Evolutionary conservation across 2,888 invertebrate species (phyloP).

Genomic region (Hyppa rectilinea): DNA sequence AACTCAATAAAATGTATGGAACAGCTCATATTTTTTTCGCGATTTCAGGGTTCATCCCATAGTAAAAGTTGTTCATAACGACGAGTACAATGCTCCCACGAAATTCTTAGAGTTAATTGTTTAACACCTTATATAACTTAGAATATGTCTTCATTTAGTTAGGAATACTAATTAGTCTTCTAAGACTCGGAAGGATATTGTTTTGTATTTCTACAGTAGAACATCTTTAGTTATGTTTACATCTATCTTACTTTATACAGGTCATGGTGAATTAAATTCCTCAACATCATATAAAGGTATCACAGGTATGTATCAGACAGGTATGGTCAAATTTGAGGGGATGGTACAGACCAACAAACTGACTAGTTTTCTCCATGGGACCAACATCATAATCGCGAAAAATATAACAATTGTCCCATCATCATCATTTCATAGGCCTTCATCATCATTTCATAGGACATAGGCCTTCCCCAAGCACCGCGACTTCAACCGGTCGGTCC

Average conservation of each 20-base stretch:
- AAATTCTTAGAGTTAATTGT: no score
- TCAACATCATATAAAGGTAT: not conserved
- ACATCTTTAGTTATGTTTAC: not conserved
- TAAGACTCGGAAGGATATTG: not conserved
- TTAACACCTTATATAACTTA: slow-evolving; percentile 13
- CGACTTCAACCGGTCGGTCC: no score
- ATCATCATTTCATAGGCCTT: no score
- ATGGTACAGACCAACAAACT: not conserved
- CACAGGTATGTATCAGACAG: not conserved
- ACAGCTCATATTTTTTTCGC: no score
- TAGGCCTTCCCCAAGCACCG: no score
- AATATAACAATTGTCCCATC: no score
- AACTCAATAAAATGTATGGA: no score
- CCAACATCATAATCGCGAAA: not conserved
- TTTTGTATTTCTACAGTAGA: not conserved
- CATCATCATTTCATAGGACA: no score
- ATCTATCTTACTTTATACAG: not conserved
- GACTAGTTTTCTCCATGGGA: no score
- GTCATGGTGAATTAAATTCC: not conserved
- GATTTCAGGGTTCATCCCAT: no score
- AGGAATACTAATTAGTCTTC: slow-evolving; percentile 3
- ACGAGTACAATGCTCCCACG: no score
- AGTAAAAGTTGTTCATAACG: no score
- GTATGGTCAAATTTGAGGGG: not conserved
- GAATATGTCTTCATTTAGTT: not conserved